Evolutionary conservation across 2,888 invertebrate genomes (phyloP), one percentile per base, ranked within the genome.

Genomic region (Idaea biselata): DNA sequence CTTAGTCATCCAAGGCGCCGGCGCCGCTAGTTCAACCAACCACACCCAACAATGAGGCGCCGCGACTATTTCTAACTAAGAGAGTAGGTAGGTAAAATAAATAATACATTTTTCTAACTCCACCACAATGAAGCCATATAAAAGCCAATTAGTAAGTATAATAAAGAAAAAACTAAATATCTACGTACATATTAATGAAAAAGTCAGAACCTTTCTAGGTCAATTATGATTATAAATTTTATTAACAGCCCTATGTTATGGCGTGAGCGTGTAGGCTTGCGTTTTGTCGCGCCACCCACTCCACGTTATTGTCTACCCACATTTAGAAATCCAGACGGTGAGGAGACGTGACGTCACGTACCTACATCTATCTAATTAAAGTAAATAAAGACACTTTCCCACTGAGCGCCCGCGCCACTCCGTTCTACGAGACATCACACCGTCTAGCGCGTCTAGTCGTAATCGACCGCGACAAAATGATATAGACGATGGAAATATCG

Each of bases 261-360:
- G 66, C 68, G 70, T 68, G 73, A 68, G 64, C 69, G 89, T 84
- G 90, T 90, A 87, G 89, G 91, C 79, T 85, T 75, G 76, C 70
- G 73, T 87, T 90, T 89, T 90, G 80, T 75, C 72, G 77, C 79
- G 77, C 80, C 84, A 81, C 89, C 88, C 88, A 86, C 85, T 70
- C 75, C 63, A 65, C 64, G 72, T 85, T 84, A 89, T 89, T 89
- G 89, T 88, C 87, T 87, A 73, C 88, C 88, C 88, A 87, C 87
- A 76, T 77, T 68, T 68, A 66, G 63, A 68, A 69, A 70, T 73
- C 75, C 75, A 78, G 79, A 80, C 79, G 75, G 76, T 74, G 73
- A 73, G 78, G 78, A 83, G 78, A 83, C 84, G 81, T 87, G 85
- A 87, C 86, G 83, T 87, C 87, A 86, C 83, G 74, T 78, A 80